Evolutionary conservation across 2,797 vertebrate genomes (phyloP).

Genomic region (Moxostoma hubbsi): DNA sequence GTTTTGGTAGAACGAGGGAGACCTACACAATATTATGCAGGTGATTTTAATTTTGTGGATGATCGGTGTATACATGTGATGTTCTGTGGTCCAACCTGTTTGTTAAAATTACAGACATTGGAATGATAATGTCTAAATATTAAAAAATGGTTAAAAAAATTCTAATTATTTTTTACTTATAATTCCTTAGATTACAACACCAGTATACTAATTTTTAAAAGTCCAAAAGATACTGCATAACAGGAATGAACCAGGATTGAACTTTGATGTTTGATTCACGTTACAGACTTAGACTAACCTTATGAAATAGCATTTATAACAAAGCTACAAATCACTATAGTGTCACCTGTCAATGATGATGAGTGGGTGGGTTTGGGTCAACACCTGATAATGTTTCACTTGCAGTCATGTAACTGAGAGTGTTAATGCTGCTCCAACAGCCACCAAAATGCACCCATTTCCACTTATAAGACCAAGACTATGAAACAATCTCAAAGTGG

Average conservation of each 20-base stretch:
- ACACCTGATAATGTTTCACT: conserved; percentile 52
- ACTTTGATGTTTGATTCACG: not conserved
- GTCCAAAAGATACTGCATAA: too few relatives aligned
- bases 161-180: too few relatives aligned
- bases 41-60: too few relatives aligned
- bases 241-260: not conserved
- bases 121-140: too few relatives aligned
- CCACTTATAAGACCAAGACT: conserved; percentile 58
- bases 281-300: conserved; percentile 11
- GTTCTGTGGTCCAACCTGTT: too few relatives aligned
- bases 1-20: too few relatives aligned
- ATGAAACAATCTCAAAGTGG: conserved; percentile 1
- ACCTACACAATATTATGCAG: too few relatives aligned
- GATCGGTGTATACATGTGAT: too few relatives aligned
- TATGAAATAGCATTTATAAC: conserved; percentile 5
- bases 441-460: conserved; percentile 56
- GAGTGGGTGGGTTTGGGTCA: not conserved
- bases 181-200: too few relatives aligned
- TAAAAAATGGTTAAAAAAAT: too few relatives aligned
- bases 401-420: conserved; percentile 47
- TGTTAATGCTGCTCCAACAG: conserved; percentile 45
- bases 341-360: conserved; percentile 21
- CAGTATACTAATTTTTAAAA: too few relatives aligned
- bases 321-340: conserved; percentile 31
- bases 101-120: too few relatives aligned